Conservation (phyloP, 2,888 invertebrate species). For the Priocnemis perturbator region DNA sequence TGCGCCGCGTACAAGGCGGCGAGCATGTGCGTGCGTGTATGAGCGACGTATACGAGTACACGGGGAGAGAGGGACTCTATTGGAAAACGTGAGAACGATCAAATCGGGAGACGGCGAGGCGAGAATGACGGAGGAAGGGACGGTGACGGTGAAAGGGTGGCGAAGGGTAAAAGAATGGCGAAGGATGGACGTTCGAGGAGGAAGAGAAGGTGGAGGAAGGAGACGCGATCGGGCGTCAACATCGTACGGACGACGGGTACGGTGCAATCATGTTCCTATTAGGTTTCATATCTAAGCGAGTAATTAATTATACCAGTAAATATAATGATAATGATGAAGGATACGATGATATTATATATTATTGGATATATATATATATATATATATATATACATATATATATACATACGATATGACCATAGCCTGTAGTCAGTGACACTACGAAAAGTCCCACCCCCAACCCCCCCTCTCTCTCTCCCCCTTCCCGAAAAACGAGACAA, state of each 20-base stretch:
- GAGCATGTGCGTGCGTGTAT: slow-evolving; percentile 38
- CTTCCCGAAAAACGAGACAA: slow-evolving; percentile 3
- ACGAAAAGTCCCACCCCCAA: slow-evolving; percentile 65
- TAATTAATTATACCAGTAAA: slow-evolving; percentile 75
- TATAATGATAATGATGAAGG: slow-evolving; percentile 74
- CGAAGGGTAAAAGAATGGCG: neutral
- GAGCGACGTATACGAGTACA: neutral
- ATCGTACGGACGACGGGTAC: slow-evolving; percentile 66
- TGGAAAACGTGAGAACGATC: slow-evolving; percentile 16
- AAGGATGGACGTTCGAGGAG: slow-evolving; percentile 10
- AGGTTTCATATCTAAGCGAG: slow-evolving; percentile 76
- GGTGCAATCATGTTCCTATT: slow-evolving; percentile 76
- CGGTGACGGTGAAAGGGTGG: neutral
- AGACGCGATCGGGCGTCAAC: slow-evolving; percentile 54
- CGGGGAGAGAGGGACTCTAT: neutral
- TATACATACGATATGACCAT: slow-evolving; percentile 68
- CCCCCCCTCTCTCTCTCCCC: slow-evolving; percentile 38
- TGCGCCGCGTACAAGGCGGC: slow-evolving; percentile 43
- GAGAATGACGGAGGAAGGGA: neutral
- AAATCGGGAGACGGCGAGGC: neutral
- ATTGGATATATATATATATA: slow-evolving; percentile 71
- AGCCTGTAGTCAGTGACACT: slow-evolving; percentile 70
- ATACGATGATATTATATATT: slow-evolving; percentile 74
- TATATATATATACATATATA: slow-evolving; percentile 56
- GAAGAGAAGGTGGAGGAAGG: slow-evolving; percentile 21